A percentile compares a stretch with the other conserved stretches of the same genome.
These are phyloP conservation scores for Caenorhabditis sp. DNA, from an alignment of 2,888 invertebrate species.

Conservation along the genomic window DNA sequence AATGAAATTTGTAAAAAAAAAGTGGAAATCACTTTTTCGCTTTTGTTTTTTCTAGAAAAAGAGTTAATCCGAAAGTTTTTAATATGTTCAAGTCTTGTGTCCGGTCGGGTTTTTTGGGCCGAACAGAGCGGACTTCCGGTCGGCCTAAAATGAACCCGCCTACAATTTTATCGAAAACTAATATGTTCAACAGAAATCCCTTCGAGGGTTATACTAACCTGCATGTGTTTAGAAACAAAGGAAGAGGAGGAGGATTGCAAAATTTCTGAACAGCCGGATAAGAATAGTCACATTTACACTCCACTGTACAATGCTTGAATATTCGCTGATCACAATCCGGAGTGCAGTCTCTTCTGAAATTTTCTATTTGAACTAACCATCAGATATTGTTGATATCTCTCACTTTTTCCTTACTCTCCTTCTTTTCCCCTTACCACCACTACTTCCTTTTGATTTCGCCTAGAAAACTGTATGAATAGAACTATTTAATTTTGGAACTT, in stretches of 20 bases:
- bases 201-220: no score
- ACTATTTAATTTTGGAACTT: neutral
- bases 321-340: conserved; percentile 57
- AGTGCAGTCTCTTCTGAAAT: conserved; percentile 44
- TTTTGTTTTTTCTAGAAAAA: no score
- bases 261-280: conserved; percentile 63
- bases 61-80: no score
- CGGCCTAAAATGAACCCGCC: no score
- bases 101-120: no score
- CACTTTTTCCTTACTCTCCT: neutral
- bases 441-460: neutral
- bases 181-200: no score
- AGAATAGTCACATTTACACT: conserved; percentile 63
- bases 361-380: neutral
- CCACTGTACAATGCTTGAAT: conserved; percentile 40
- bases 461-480: no score
- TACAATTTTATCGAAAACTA: no score
- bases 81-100: no score
- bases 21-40: no score
- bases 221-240: conserved; percentile 64
- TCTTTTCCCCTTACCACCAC: neutral
- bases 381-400: neutral
- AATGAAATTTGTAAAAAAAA: no score
- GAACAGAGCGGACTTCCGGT: no score
- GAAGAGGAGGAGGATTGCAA: conserved; percentile 65